Conservation (phyloP, 2,113 vertebrate genomes). For the Crotalus horridus region DNA sequence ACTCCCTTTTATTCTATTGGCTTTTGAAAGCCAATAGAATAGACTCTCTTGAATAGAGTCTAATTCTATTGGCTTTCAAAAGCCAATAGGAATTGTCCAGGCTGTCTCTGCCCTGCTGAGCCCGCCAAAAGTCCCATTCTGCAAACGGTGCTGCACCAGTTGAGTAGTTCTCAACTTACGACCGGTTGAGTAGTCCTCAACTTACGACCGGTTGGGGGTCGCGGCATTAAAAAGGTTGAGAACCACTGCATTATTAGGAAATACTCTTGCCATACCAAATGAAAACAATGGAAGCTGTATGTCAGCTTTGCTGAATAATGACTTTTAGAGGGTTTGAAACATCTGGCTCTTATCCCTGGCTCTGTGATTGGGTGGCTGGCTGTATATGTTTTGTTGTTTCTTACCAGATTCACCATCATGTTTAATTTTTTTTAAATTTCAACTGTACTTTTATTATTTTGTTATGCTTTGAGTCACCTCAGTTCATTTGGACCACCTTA, state of each 20-base stretch:
- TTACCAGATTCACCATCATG: not conserved
- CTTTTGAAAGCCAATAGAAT: too few species aligned
- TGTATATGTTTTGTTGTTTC: not conserved
- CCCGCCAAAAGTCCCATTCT: too few species aligned
- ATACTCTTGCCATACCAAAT: not conserved
- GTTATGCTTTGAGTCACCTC: not conserved
- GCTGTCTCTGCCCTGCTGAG: too few species aligned
- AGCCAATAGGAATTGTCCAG: too few species aligned
- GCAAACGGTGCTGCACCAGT: too few species aligned
- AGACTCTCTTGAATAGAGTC: too few species aligned
- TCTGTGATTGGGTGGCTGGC: not conserved
- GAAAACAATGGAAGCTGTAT: not conserved
- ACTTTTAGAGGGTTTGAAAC: not conserved
- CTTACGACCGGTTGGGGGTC: too few species aligned
- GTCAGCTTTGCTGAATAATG: not conserved
- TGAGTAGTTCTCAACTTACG: too few species aligned
- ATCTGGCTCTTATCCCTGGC: not conserved
- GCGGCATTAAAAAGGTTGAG: too few species aligned
- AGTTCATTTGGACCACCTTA: not conserved
- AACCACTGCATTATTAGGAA: not conserved
- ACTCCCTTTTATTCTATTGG: too few species aligned
- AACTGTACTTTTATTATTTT: not conserved
- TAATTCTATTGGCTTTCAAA: too few species aligned
- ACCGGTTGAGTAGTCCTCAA: too few species aligned
- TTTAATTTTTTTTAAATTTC: not conserved